Conservation (phyloP, 1,140 invertebrate species). For the Cherax quadricarinatus region DNA sequence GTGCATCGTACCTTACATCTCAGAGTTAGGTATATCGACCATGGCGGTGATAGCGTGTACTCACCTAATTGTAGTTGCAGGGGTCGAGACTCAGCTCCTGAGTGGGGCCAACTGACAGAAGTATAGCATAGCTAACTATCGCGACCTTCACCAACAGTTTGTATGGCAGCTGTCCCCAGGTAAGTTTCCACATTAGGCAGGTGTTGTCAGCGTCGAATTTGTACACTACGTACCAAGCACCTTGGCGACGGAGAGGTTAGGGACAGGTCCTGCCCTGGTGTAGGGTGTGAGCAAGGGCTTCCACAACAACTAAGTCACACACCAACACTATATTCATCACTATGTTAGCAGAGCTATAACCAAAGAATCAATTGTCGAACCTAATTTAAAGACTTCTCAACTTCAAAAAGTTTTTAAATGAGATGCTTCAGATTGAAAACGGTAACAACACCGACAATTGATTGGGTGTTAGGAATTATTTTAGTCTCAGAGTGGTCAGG, state of each 20-base stretch:
- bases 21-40: conserved; percentile 82
- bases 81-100: no score
- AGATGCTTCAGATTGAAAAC: no score
- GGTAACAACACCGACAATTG: no score
- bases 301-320: conserved; percentile 32
- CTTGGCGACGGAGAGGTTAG: conserved; percentile 66
- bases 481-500: no score
- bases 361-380: no score
- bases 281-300: conserved; percentile 38
- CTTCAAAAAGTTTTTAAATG: no score
- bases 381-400: no score
- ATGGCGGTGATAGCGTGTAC: conserved; percentile 83
- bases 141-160: conserved; percentile 63
- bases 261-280: conserved; percentile 66
- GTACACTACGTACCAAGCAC: conserved; percentile 86
- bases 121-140: conserved; percentile 66
- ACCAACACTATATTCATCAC: neutral
- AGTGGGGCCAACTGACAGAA: conserved; percentile 82
- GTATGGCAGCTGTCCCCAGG: conserved; percentile 76
- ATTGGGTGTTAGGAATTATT: no score
- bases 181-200: conserved; percentile 89
- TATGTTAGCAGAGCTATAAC: no score
- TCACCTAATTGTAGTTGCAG: no score
- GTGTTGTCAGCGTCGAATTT: conserved; percentile 88
- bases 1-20: conserved; percentile 84